phyloP scores from a whole-genome alignment of 2,113 vertebrate species.

The Sarotherodon lohbergeri region DNA sequence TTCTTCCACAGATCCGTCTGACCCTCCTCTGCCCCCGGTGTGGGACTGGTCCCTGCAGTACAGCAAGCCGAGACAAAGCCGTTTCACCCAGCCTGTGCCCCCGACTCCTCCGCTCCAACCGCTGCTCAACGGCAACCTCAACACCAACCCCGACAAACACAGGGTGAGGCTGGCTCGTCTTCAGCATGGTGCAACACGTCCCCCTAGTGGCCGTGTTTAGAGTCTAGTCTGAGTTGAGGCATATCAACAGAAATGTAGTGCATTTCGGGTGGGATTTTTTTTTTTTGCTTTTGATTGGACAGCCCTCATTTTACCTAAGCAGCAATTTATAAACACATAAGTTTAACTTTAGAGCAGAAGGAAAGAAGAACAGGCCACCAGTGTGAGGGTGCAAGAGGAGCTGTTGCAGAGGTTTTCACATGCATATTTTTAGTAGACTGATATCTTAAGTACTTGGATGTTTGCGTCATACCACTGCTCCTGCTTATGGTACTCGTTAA shows the following conservation, averaged over 20 bases:
- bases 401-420: background rate
- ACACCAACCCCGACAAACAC: conserved; percentile 49
- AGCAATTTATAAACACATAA: accelerated
- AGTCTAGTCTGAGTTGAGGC: background rate
- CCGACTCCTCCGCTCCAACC: background rate
- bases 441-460: background rate
- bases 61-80: conserved; percentile 65
- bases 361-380: background rate
- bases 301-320: background rate
- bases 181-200: background rate
- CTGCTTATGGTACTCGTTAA: background rate
- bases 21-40: conserved; percentile 60
- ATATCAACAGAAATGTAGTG: background rate
- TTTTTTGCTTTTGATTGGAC: background rate
- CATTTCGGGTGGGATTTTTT: background rate
- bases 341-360: background rate
- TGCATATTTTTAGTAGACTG: accelerated
- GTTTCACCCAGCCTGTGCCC: conserved; percentile 77
- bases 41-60: conserved; percentile 91
- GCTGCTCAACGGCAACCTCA: conserved; percentile 67
- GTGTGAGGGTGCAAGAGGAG: background rate
- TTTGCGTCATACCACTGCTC: background rate
- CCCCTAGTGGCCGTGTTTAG: conserved; percentile 6
- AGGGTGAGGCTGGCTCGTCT: conserved; percentile 59
- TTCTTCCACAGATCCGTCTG: conserved; percentile 30